Conservation (phyloP, 2,888 invertebrate species). For the Rhagium mordax region DNA sequence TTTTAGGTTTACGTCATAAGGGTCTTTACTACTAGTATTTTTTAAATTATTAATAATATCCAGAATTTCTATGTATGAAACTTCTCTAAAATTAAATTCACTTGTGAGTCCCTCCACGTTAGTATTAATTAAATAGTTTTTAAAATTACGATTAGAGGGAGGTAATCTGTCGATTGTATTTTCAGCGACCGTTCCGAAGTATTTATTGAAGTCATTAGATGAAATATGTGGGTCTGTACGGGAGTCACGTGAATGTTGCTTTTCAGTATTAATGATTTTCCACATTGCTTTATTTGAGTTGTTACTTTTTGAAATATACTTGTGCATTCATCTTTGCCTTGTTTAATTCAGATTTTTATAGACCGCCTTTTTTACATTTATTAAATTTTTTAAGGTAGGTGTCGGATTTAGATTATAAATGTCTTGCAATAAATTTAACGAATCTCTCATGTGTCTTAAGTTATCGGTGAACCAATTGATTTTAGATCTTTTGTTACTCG, state of each 20-base stretch:
- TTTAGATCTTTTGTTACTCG: too few relatives aligned
- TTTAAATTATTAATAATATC: background rate
- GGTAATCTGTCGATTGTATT: too few relatives aligned
- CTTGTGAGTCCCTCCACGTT: background rate
- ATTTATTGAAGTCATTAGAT: background rate
- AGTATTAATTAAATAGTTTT: background rate
- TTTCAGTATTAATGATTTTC: background rate
- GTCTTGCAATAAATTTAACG: background rate
- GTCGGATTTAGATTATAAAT: background rate
- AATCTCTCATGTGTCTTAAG: background rate
- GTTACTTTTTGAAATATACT: background rate
- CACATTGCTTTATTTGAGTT: background rate
- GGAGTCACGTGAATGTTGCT: background rate
- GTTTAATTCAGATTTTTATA: background rate
- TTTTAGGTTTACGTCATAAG: background rate
- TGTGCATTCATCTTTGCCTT: background rate
- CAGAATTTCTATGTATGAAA: background rate
- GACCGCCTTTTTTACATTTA: background rate
- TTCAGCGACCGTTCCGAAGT: background rate
- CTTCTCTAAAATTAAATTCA: too few relatives aligned
- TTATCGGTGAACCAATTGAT: background rate
- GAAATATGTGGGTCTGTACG: background rate
- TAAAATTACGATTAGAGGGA: background rate
- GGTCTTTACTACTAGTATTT: background rate
- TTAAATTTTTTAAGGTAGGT: background rate